Base-by-base conservation (phyloP, 2,888 invertebrate genomes). In the Linnaemya tessellans region DNA sequence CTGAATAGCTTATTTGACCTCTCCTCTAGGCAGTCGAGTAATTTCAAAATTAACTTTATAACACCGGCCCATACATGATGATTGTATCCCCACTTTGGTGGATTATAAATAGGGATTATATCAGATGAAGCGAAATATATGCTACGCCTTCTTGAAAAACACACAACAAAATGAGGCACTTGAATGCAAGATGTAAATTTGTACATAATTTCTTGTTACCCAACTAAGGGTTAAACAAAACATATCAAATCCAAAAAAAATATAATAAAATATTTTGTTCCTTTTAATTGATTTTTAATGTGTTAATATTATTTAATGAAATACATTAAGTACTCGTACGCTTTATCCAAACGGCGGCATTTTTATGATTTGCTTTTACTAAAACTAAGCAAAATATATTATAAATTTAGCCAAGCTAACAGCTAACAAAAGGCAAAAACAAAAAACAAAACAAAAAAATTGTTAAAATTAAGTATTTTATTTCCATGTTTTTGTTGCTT, bases 221-320 rank as follows among this genome's bases (percentile, higher is more conserved):
- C 22, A 2, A 10, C 5, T 3, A 18, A 18, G 38, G 10, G 20
- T 60, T 38, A 20, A 60, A 38, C n/a, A 38, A 11, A 18, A 38
- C 18, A 13, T 38, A 62, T 41, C 0, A 64, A 22, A 22, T 7
- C 18, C 18, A 60, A 65, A 62, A n/a, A n/a, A 67, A 62, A 62
- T 13, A 54, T 49, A 67, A 67, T 25, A 73, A n/a, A 3, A 38
- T 43, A 30, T 65, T 56, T 41, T 65, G 64, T 54, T 56, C 46
- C 20, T 46, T 84, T 85, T 81, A 70, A 65, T 64, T 79, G 43
- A 60, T 60, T 79, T 81, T 84, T 80, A 78, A 81, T 84, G 77
- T 78, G 81, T 79, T 81, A 18, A 70, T 77, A 78, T 68, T 70
- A 74, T 79, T 81, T 81, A 64, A 70, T 56, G 51, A 65, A 74